Percentiles rank a stretch among this genome's conserved stretches.
These are phyloP conservation scores for Procambarus clarkii DNA, from an alignment of 1,140 invertebrate species.

Conservation along the genomic window DNA sequence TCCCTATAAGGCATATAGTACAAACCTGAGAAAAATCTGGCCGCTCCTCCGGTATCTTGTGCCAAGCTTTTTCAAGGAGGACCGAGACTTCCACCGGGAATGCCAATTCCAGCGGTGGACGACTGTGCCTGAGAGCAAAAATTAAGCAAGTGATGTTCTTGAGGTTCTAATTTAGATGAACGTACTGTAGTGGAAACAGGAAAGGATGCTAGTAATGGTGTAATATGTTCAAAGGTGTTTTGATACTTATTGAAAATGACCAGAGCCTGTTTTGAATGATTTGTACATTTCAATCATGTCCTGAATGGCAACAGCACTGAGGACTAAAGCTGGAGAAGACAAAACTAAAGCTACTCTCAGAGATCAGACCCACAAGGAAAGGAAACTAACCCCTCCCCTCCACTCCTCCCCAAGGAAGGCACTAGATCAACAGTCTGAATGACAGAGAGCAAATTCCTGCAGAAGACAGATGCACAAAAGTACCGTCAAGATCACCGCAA, in stretches of 20 bases:
- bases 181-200: background rate
- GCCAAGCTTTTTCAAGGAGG: conserved; percentile 66
- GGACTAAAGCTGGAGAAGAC: too few species aligned
- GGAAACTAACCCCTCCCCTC: too few species aligned
- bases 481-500: too few species aligned
- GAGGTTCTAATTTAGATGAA: background rate
- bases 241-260: background rate
- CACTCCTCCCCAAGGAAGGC: too few species aligned
- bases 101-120: conserved; percentile 61
- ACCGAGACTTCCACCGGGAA: conserved; percentile 65
- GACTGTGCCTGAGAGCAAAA: conserved; percentile 62
- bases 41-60: conserved; percentile 66
- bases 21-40: conserved; percentile 69
- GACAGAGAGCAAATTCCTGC: too few species aligned
- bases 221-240: background rate
- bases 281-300: too few species aligned
- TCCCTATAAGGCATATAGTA: background rate
- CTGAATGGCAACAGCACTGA: too few species aligned
- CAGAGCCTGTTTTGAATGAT: too few species aligned
- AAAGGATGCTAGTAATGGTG: background rate
- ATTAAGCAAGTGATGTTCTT: background rate
- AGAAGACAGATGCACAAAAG: too few species aligned
- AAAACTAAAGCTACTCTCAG: too few species aligned
- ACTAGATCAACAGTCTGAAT: too few species aligned
- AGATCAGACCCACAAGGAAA: too few species aligned